phyloP scores from a whole-genome alignment of 2,797 vertebrate genomes.

The Cryptoblepharus egeriae region DNA sequence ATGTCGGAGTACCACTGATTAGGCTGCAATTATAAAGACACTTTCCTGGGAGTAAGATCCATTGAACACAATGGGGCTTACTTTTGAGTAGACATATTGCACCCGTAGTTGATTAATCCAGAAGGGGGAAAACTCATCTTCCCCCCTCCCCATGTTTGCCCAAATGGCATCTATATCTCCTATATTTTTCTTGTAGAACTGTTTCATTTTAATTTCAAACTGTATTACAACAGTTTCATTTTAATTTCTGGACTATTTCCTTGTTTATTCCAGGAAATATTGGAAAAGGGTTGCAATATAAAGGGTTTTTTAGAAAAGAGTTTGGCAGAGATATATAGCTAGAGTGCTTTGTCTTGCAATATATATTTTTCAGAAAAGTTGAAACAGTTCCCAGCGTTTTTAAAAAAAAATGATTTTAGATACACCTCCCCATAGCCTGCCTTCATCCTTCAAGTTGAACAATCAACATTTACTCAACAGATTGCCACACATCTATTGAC shows the following conservation, averaged over 20 bases:
- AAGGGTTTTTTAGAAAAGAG: not conserved
- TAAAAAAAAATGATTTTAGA: constrained; percentile 18
- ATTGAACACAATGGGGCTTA: too few species aligned
- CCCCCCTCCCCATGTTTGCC: not conserved
- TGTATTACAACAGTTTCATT: constrained; percentile 21
- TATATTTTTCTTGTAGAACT: not conserved
- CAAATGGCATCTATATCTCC: not conserved
- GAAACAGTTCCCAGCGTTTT: not conserved
- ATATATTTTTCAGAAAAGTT: constrained; percentile 3
- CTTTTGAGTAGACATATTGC: too few species aligned
- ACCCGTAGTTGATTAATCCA: not conserved
- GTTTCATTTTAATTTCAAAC: constrained; percentile 30
- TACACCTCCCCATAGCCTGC: not conserved
- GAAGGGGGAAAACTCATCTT: not conserved
- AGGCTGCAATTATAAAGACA: too few species aligned
- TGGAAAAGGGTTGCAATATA: not conserved
- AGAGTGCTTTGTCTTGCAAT: constrained; percentile 16
- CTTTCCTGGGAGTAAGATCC: too few species aligned
- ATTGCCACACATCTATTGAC: constrained; percentile 46
- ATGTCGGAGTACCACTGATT: too few species aligned
- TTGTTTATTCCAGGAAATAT: constrained; percentile 19
- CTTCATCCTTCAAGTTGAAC: constrained; percentile 28
- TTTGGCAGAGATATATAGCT: not conserved
- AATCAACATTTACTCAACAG: constrained; percentile 42
- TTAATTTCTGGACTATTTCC: constrained; percentile 11